These are phyloP conservation scores for Pelagia noctiluca DNA, from an alignment of 30 jellyfish, hydroid and myxozoan species.

Conservation along the genomic window DNA sequence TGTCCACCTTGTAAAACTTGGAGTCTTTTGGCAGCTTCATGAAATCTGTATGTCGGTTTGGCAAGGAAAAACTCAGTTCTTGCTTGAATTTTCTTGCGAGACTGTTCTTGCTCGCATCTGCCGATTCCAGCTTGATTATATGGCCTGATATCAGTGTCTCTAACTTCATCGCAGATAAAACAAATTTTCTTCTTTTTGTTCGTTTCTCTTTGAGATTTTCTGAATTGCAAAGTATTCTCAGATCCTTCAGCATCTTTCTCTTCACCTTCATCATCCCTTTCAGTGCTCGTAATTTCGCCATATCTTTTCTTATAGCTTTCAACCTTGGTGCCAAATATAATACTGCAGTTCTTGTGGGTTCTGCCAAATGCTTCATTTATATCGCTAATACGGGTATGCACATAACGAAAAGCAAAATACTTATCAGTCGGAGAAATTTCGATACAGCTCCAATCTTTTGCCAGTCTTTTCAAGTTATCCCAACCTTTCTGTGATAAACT, in stretches of 20 bases:
- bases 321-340: neutral
- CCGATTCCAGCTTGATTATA: slow-evolving; percentile 1
- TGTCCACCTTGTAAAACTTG: slow-evolving; percentile 36
- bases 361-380: neutral
- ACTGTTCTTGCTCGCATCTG: neutral
- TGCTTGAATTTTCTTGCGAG: neutral
- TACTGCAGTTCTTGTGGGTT: neutral
- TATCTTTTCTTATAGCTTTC: neutral
- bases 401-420: neutral
- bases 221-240: neutral
- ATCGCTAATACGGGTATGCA: neutral
- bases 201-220: neutral
- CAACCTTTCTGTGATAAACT: neutral
- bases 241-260: neutral
- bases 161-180: neutral
- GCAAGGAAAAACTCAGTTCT: neutral
- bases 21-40: neutral
- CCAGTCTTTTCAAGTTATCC: neutral
- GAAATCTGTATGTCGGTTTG: slow-evolving; percentile 10
- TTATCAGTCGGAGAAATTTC: neutral
- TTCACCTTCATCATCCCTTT: neutral
- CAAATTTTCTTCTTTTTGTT: neutral
- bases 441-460: neutral
- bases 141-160: neutral
- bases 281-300: neutral